Base-by-base conservation (phyloP, 2,797 vertebrate species). In the Vireo griseus region DNA sequence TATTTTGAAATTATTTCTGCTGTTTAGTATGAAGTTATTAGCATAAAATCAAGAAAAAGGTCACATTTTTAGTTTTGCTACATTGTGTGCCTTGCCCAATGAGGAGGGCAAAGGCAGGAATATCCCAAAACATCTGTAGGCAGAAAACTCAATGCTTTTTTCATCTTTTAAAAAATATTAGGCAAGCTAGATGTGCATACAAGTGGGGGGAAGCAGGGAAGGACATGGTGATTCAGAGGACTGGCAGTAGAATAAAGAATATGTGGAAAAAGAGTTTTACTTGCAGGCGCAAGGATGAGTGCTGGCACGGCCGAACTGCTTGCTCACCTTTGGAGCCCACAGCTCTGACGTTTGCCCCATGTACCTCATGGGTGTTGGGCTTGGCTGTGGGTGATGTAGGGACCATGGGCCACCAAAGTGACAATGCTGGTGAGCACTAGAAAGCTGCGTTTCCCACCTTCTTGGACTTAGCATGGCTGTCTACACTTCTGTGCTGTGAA, bases 241-340 rank as follows among this genome's bases (percentile, higher is more conserved):
- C 71, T 96, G 93, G 88, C 88, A 94, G 55, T 28, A 21, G 79
- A 95, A 95, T 76, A 95, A 91, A 92, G 76, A 78, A 75, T 37
- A 65, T 4, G 4, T 33, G 28, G n/a, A n/a, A 80, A 80, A 84
- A 63, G 28, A 47, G 29, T 57, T 88, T 93, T 81, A 31, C 86
- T 94, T 67, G 72, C 69, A 75, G 77, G 78, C 33, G 0, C 81
- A 26, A 75, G 78, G 89, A 66, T 80, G 81, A 92, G 45, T 24
- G 85, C 91, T 92, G 47, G 65, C 40, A 39, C 0, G 16, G 73
- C 26, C 13, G 1, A 90, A 76, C 59, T 59, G 31, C 73, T n/a
- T 58, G 40, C 59, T 95, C 81, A 93, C 42, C 81, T 81, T 81
- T 55, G 62, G 61, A 90, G 67, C 39, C 31, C 12, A 1, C 5